These are phyloP conservation scores for Rhabdomys pumilio DNA, from an alignment of 2,797 vertebrate species.

Conservation along the genomic window DNA sequence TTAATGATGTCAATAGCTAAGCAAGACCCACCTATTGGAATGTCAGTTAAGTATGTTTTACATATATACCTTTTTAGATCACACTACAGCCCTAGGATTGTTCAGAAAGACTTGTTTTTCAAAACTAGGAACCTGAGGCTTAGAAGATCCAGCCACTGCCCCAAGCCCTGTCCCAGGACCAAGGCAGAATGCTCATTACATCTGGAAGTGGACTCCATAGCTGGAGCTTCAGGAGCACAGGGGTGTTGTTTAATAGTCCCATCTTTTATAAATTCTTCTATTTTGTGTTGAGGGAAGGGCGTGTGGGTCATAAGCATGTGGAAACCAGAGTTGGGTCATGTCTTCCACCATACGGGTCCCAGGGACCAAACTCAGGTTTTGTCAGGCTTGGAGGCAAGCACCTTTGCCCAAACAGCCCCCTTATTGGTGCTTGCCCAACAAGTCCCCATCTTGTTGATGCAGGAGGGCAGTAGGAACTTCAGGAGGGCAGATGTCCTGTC, in stretches of 20 bases:
- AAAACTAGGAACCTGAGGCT: background rate
- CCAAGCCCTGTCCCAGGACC: background rate
- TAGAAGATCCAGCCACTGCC: background rate
- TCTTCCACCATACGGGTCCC: background rate
- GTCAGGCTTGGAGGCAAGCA: background rate
- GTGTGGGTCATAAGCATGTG: background rate
- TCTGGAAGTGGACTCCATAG: background rate
- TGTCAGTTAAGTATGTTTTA: background rate
- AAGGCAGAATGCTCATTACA: background rate
- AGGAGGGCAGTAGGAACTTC: background rate
- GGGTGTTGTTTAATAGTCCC: background rate
- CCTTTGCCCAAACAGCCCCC: background rate
- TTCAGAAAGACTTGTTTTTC: no score
- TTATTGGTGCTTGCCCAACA: background rate
- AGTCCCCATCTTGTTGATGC: background rate
- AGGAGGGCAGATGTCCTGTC: background rate
- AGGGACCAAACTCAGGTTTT: background rate
- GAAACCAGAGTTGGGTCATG: background rate
- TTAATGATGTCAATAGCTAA: background rate
- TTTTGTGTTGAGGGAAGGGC: background rate
- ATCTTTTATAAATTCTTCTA: background rate
- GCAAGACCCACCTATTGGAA: background rate
- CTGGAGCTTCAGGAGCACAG: background rate
- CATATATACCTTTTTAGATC: background rate
- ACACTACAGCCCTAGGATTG: background rate